Percentiles rank a stretch among this genome's conserved stretches.
phyloP scores from a whole-genome alignment of 1,140 invertebrate species.

The Drosophila sproati region DNA sequence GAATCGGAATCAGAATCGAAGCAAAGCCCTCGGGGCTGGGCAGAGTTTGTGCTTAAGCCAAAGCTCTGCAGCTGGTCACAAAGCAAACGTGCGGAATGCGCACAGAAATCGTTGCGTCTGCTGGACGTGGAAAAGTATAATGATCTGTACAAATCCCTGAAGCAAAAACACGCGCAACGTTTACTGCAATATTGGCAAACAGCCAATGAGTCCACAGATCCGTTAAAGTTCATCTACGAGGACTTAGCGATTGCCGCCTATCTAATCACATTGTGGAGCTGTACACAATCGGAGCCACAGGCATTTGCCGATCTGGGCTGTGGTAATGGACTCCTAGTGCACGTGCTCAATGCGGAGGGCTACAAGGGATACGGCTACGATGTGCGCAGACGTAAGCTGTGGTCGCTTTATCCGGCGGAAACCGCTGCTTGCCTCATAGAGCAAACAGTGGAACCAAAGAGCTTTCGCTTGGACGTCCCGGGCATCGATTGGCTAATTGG shows the following conservation, averaged over 20 bases:
- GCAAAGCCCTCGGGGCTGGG: constrained; percentile 31
- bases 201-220: constrained; percentile 95
- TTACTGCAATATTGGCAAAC: constrained; percentile 87
- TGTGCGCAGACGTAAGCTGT: constrained; percentile 94
- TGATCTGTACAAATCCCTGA: constrained; percentile 90
- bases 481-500: constrained; percentile 96
- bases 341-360: constrained; percentile 94
- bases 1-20: background rate
- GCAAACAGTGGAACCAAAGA: constrained; percentile 89
- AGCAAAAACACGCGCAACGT: constrained; percentile 91
- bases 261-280: constrained; percentile 92
- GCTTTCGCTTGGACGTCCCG: constrained; percentile 89
- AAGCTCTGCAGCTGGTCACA: constrained; percentile 63
- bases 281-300: constrained; percentile 74
- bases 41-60: constrained; percentile 49
- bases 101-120: constrained; percentile 87
- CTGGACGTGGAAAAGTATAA: constrained; percentile 90
- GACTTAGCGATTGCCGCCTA: constrained; percentile 98
- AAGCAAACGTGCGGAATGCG: constrained; percentile 24
- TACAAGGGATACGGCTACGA: constrained; percentile 95
- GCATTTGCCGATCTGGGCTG: constrained; percentile 97
- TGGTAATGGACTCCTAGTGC: constrained; percentile 97
- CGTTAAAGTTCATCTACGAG: constrained; percentile 97
- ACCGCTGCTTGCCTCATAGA: constrained; percentile 85
- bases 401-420: constrained; percentile 90